Evolutionary conservation across 2,888 invertebrate species (phyloP).

Genomic region (Bellardia pandia): DNA sequence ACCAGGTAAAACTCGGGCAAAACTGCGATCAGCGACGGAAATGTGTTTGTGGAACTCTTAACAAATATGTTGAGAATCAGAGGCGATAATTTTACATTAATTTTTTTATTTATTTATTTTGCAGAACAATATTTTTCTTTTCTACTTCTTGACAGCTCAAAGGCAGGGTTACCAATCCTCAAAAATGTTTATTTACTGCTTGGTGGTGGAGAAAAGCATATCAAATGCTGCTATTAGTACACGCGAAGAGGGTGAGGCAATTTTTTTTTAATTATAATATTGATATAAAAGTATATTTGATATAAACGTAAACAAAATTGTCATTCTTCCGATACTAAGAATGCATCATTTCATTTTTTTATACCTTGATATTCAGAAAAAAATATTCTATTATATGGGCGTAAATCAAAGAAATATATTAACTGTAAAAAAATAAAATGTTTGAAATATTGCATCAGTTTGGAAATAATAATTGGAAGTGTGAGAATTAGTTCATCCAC

Average conservation of each 20-base stretch:
- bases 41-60: too few relatives aligned
- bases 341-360: slow-evolving; percentile 9
- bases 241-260: background rate
- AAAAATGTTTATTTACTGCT: background rate
- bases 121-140: too few relatives aligned
- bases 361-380: background rate
- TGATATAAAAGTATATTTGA: background rate
- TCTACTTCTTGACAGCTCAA: too few relatives aligned
- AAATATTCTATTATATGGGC: background rate
- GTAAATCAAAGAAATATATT: background rate
- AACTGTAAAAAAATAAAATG: background rate
- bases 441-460: background rate
- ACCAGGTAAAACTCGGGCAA: too few relatives aligned
- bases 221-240: background rate
- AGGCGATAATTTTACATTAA: too few relatives aligned
- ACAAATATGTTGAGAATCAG: too few relatives aligned
- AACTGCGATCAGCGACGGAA: too few relatives aligned
- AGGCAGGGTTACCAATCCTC: too few relatives aligned
- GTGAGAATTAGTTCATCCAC: too few relatives aligned
- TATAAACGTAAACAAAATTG: background rate
- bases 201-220: background rate
- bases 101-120: too few relatives aligned
- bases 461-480: background rate
- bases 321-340: slow-evolving; percentile 4
- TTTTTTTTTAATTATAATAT: background rate